Base-by-base conservation (phyloP, 2,888 invertebrate species). In the Macaria notata region DNA sequence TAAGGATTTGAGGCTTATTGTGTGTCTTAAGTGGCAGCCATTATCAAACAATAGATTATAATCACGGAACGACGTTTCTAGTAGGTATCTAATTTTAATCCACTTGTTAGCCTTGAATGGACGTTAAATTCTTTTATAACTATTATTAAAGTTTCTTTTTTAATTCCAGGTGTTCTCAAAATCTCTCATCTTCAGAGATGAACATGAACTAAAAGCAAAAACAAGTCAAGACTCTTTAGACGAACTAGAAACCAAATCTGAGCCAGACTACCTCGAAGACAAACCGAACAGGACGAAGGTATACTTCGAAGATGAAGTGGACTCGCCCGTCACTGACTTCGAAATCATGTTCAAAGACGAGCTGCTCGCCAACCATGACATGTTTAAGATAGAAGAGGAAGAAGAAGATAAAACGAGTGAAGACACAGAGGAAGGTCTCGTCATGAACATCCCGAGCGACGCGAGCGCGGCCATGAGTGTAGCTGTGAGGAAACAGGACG, bases 261-360 rank as follows among this genome's bases (percentile, higher is more conserved):
- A 89, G 73, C 88, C 92, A 0, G 88, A 90, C 56, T 85, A 86
- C 44, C 62, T 84, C 19, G 82, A 81, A 2, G 88, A 86, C 44
- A 84, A 79, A 66, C 89, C 90, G 0, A 90, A 88, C 56, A 75
- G 92, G 61, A 89, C 89, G 29, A 90, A 90, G 67, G 92, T 92
- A 0, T 89, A 92, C 65, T 92, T 92, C 62, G 91, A 91, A 73
- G 92, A 92, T 39, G 91, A 92, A 74, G 84, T 90, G 0, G 84
- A 92, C 52, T 88, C 89, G 0, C 90, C 89, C 0, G 86, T 92
- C 3, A 90, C 92, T 2, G 92, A 92, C 72, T 92, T 92, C 51
- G 92, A 92, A 76, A 92, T 92, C 1, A 92, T 92, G 92, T 92
- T 92, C 72, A 91, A 92, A 77, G 92, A 92, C 61, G 92, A 92